Evolutionary conservation across 1,140 invertebrate species (phyloP), one percentile per base, ranked within the genome.

Genomic region (Drosophila lini): DNA sequence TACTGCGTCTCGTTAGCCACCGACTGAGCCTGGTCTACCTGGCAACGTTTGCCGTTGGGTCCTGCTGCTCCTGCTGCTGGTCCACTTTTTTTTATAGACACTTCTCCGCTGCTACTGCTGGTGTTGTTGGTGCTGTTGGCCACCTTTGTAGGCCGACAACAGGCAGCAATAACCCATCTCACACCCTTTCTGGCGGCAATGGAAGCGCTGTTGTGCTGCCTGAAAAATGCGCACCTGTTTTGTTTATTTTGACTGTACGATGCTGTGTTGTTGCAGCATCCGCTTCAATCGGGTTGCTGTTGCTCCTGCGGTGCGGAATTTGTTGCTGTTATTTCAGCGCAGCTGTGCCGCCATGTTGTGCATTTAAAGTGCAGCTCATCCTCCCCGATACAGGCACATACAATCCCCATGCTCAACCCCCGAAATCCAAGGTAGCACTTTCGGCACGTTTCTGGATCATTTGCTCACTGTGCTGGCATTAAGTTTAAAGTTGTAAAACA

Each of bases 211-310:
- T 3, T 10, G 19, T 3, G 34, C 8, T 55, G 34, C 61, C 70
- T 74, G 80, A 76, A 86, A 82, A 88, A 81, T 86, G 83, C 73
- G 73, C 83, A 86, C 83, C 83, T 86, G 83, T 70, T 88, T 88
- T 88, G 83, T 88, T 88, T 80, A 88, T 86, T 83, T 86, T 85
- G 83, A 79, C 65, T 82, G 47, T 41, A 69, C 25, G 52, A 3
- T 11, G 52, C 13, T 25, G 34, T 78, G 63, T 53, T 73, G 48
- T 60, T 80, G 47, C 41, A 44, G 79, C 22, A 45, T 69, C 62
- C 65, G 65, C 65, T 69, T 67, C 64, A 70, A 70, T 70, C 48
- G 34, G 32, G 55, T 36, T 78, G 58, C 38, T 59, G 56, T 44
- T 56, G 42, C 34, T 61, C 22, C 34, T 52, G 68, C 31, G 48